Evolutionary conservation across 1,140 invertebrate species (phyloP).

Genomic region (Neodiprion virginianus): DNA sequence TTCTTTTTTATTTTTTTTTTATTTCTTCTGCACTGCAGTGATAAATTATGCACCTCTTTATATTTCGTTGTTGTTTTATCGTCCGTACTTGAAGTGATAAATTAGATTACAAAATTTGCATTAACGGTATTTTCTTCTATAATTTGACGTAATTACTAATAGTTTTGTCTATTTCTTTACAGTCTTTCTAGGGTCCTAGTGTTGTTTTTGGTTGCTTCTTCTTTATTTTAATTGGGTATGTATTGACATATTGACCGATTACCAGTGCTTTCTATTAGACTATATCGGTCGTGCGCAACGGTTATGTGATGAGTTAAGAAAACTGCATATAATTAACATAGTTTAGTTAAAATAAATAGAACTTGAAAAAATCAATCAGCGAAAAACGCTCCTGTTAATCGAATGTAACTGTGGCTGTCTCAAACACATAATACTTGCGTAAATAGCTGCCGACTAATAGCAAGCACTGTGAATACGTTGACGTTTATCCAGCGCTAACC

Average conservation of each 20-base stretch:
- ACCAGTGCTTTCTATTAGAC: no score
- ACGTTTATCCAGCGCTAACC: no score
- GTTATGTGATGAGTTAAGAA: no score
- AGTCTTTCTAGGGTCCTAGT: constrained; percentile 9
- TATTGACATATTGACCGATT: neutral
- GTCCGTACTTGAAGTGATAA: neutral
- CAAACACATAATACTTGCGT: no score
- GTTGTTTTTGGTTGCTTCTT: constrained; percentile 17
- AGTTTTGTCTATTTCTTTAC: constrained; percentile 7
- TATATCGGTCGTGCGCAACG: no score
- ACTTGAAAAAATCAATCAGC: no score
- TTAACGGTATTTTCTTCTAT: neutral
- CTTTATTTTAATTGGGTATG: constrained; percentile 19
- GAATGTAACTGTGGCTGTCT: no score
- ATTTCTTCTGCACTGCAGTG: neutral
- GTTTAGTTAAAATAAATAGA: no score
- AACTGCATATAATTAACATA: no score
- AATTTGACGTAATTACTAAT: neutral
- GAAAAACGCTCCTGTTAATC: no score
- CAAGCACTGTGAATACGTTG: no score
- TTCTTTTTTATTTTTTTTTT: neutral
- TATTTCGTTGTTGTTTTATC: neutral
- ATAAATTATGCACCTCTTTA: neutral
- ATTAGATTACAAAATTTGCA: neutral
- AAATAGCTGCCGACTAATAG: no score